Base-by-base conservation (phyloP, 2,797 vertebrate genomes). In the Acanthis flammea region DNA sequence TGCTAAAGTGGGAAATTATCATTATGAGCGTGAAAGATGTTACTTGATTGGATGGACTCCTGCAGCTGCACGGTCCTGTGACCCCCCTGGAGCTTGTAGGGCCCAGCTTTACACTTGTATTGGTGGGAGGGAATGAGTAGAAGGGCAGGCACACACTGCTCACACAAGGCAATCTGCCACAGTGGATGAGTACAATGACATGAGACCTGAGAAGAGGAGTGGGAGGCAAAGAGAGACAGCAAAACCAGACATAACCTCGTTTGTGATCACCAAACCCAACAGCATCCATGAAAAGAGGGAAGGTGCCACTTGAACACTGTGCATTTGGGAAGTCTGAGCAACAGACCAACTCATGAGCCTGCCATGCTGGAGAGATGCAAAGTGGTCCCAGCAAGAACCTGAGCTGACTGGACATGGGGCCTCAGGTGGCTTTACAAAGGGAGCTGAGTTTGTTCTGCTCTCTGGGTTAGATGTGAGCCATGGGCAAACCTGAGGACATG, bases 1-100 rank as follows among this genome's bases (percentile, higher is more conserved):
- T 83, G 88, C 50, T 96, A 92, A 94, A 96, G 94, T 94, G 94
- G 92, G 95, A 94, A 96, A 96, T 97, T 92, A 96, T 93, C 94
- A 95, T 95, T 95, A 95, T 35, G 90, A 94, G 86, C 58, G 65
- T 81, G 87, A 92, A 96, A 95, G 83, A 94, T 94, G 91, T 82
- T 72, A 90, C 77, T 96, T 96, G 93, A 96, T 96, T 96, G 94
- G 94, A 80, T 85, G 94, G 94, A 92, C 94, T 96, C 92, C 91
- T 87, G 90, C 91, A 96, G 95, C 92, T 95, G 95, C 92, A 65
- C 27, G 91, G 94, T 92, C 95, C 92, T 95, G 82, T 67, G 89
- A 86, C 85, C 76, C 79, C 78, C 85, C 89, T 42, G 35, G 89
- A 92, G 95, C 92, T 94, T 6, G 0, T 3, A 63, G 81, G 76